phyloP scores from a whole-genome alignment of 2,113 vertebrate genomes.

The Perognathus longimembris region DNA sequence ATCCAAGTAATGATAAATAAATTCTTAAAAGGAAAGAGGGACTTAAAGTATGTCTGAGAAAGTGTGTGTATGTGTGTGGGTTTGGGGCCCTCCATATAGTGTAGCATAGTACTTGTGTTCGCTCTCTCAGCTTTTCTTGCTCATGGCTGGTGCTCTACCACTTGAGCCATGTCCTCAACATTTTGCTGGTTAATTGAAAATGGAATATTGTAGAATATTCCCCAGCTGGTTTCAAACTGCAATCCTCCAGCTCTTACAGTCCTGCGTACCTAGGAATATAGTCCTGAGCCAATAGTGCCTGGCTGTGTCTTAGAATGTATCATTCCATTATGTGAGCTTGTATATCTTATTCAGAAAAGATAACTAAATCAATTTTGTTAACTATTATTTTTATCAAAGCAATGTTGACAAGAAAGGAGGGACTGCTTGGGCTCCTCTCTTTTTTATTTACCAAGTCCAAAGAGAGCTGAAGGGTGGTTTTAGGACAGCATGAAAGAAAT shows the following conservation, averaged over 20 bases:
- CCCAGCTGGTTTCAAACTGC: too few relatives aligned
- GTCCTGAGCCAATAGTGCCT: too few relatives aligned
- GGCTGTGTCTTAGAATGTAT: conserved; percentile 4
- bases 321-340: neutral
- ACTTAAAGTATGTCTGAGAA: neutral
- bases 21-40: conserved; percentile 34
- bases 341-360: neutral
- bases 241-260: too few relatives aligned
- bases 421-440: conserved; percentile 1
- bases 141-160: too few relatives aligned
- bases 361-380: conserved; percentile 2
- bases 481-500: neutral
- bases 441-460: neutral
- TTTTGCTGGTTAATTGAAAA: too few relatives aligned
- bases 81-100: too few relatives aligned
- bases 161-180: too few relatives aligned
- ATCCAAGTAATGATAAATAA: neutral
- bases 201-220: too few relatives aligned
- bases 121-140: too few relatives aligned
- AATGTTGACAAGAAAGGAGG: neutral
- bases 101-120: too few relatives aligned
- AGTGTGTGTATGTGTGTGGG: too few relatives aligned
- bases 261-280: too few relatives aligned
- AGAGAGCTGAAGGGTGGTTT: neutral
- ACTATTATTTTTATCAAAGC: conserved; percentile 15